A percentile compares a stretch with the other conserved stretches of the same genome.
Conservation (phyloP, 2,888 invertebrate genomes). For the Tillus elongatus region DNA sequence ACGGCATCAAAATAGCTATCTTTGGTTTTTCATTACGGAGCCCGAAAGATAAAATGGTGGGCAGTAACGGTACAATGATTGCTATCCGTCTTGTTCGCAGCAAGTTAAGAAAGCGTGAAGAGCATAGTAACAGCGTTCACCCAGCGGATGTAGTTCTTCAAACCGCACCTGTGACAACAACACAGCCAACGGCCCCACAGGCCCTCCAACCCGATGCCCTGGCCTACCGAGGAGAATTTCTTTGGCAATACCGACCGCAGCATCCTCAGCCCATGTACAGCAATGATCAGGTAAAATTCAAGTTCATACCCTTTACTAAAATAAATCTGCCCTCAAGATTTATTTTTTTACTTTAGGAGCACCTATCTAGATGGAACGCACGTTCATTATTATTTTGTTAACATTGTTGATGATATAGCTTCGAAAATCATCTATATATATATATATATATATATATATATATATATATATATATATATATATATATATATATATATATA, state of each 20-base stretch:
- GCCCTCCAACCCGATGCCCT: slow-evolving; percentile 45
- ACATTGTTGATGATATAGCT: too few species aligned
- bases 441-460: too few species aligned
- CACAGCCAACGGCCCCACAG: slow-evolving; percentile 32
- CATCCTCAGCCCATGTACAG: slow-evolving; percentile 66
- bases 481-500: too few species aligned
- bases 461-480: too few species aligned
- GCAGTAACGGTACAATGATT: slow-evolving; percentile 77
- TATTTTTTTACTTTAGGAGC: too few species aligned
- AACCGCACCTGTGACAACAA: slow-evolving; percentile 40
- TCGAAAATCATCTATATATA: too few species aligned
- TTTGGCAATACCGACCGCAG: slow-evolving; percentile 79
- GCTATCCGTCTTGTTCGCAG: slow-evolving; percentile 87
- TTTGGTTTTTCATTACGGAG: slow-evolving; percentile 34
- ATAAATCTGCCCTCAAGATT: too few species aligned
- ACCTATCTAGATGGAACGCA: too few species aligned
- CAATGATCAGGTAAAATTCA: slow-evolving; percentile 77
- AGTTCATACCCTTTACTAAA: too few species aligned
- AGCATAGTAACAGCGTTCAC: slow-evolving; percentile 61
- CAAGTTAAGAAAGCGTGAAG: slow-evolving; percentile 79
- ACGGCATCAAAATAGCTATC: slow-evolving; percentile 39
- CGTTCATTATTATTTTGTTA: too few species aligned
- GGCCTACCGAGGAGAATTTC: slow-evolving; percentile 59
- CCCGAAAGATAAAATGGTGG: slow-evolving; percentile 58
- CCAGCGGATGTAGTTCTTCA: slow-evolving; percentile 56